Base-by-base conservation (phyloP, 92 coral and sea anemone genomes). In the Hydrozoanthus gracilis region DNA sequence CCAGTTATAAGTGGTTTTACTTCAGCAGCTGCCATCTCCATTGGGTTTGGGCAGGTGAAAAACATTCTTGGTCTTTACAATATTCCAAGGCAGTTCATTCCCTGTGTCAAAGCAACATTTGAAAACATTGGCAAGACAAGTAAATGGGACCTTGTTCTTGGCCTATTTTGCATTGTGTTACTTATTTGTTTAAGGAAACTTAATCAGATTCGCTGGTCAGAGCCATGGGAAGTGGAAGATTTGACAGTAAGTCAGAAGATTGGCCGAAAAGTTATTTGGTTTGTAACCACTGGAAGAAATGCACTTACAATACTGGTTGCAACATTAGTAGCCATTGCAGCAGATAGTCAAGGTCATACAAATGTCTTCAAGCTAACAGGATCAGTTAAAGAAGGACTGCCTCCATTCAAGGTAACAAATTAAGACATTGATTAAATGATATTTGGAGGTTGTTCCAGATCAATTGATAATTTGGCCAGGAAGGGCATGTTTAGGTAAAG, bases 1-100 rank as follows among this genome's bases (percentile, higher is more conserved):
- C 97, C 99, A 49, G 99, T 97, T 5, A 97, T 97, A 8, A 95
- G 97, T 83, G 98, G 97, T 58, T 97, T 97, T 84, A 95, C 97
- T 13, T 95, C 99, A 8, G 82, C 98, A 8, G 99, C 99, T 78
- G 99, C 99, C 9, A 90, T 97, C 54, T 92, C 92, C 46, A 97
- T 97, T 66, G 99, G 91, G 20, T 85, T 73, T 67, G 91, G 97
- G 52, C 99, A 97, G 78, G 86, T 97, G 14, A 95, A 95, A 80
- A 70, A 77, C 35, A 44, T 97, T 49, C 87, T 97, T 8, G 99
- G 99, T 51, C 85, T 97, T 68, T 44, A 91, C 4, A 51, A 92
- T 44, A 90, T 95, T 47, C 88, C 95, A 62, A 86, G 98, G 78
- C 82, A 79, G 3, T 97, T 97, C 74, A 68, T 85, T 52, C 72